Base-by-base conservation (phyloP, 2,797 vertebrate genomes). In the Ceryle rudis region DNA sequence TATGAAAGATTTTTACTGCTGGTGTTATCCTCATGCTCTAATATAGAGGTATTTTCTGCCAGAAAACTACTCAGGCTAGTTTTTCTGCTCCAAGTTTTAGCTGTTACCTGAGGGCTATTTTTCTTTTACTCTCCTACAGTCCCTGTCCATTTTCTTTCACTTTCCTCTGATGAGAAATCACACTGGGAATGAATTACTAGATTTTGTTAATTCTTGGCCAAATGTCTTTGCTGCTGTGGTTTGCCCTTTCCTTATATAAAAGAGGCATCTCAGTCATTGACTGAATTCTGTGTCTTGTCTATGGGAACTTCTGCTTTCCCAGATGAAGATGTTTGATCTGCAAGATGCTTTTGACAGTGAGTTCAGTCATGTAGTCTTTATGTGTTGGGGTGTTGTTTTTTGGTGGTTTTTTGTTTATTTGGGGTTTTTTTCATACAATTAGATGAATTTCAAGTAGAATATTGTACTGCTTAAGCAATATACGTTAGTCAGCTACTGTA, bases 1-100 rank as follows among this genome's bases (percentile, higher is more conserved):
- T 61, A 54, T 72, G 17, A n/a, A 80, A 86, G 39, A 31, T 46
- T 90, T 71, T 79, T 81, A 22, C 35, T 83, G 25, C 7, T 78
- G 23, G 3, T 62, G 81, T 87, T 89, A 81, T 55, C 57, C 83
- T 95, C 71, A 52, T 66, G 41, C 83, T 84, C 3, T 58, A 72
- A 25, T 46, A 29, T 37, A 64, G 74, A 37, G 8, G 37, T 69
- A 22, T 93, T 95, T 87, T 81, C 42, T 95, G 65, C 49, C 46
- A 67, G 80, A 91, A 89, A 42, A 69, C 33, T 70, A 28, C 22
- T 95, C 10, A 41, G 60, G 51, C 69, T 93, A 2, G 89, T 95
- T 93, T 92, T 81, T 91, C 49, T 73, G 22, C 25, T 39, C 58
- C 81, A 42, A 17, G 44, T 92, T 88, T 91, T 80, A 89, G 62